phyloP scores from a whole-genome alignment of 2,113 vertebrate species.

The Emydocephalus ijimae region DNA sequence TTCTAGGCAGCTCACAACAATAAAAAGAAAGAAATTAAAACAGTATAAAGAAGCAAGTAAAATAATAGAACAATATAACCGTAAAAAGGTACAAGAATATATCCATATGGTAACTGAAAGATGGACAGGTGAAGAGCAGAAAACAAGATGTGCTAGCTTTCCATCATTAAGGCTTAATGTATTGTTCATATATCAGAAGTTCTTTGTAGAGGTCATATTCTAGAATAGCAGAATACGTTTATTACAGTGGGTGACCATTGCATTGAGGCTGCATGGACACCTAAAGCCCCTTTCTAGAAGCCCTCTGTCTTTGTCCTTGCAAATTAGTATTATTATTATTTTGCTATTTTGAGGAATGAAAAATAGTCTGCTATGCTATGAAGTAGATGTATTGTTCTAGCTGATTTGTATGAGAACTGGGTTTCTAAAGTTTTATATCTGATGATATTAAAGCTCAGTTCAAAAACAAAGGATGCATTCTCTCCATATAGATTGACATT shows the following conservation, averaged over 20 bases:
- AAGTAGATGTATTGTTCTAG: not conserved
- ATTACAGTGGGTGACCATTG: not conserved
- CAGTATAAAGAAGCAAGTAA: not conserved
- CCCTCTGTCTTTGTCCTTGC: not conserved
- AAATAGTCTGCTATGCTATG: not conserved
- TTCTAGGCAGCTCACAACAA: no score
- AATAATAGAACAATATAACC: not conserved
- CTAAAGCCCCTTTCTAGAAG: not conserved
- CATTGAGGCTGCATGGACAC: not conserved
- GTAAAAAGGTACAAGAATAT: not conserved
- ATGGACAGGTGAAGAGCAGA: not conserved
- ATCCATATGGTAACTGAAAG: not conserved
- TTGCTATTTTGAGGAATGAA: not conserved
- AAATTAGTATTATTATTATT: not conserved
- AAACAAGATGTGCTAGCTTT: not conserved
- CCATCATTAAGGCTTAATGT: not conserved
- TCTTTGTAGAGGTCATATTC: not conserved
- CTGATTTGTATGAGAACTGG: not conserved
- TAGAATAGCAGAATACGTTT: not conserved
- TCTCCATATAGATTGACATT: not conserved
- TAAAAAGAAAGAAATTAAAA: not conserved
- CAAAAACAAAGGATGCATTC: not conserved
- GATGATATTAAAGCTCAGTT: not conserved
- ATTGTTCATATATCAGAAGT: not conserved
- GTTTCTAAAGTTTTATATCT: not conserved